Conservation (phyloP, 2,113 vertebrate genomes). For the Muntiacus muntjak region DNA sequence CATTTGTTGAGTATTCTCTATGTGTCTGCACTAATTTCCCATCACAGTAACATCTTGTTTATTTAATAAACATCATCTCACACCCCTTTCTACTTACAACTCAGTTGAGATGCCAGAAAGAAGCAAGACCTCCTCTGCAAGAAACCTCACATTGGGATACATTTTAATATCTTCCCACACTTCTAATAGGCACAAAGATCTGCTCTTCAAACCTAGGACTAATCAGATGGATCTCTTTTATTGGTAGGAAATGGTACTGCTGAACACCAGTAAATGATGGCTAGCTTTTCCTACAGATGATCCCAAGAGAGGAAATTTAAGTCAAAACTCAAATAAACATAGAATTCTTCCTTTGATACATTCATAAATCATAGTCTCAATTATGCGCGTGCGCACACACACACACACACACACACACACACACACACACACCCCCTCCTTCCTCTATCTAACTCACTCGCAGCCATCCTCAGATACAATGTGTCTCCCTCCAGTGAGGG, state of each 20-base stretch:
- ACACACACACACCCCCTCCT: not conserved
- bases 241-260: not conserved
- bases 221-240: not conserved
- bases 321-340: not conserved
- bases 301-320: not conserved
- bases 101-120: not conserved
- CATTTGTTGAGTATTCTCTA: not conserved
- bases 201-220: not conserved
- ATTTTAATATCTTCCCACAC: not conserved
- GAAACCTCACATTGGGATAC: not conserved
- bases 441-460: not conserved
- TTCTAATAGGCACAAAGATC: not conserved
- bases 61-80: not conserved
- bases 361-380: not conserved
- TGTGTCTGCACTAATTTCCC: not conserved
- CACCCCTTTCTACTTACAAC: not conserved
- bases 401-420: not conserved
- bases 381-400: accelerated
- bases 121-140: not conserved
- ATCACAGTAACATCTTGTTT: not conserved
- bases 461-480: not conserved
- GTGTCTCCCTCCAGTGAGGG: not conserved
- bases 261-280: not conserved
- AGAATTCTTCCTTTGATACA: not conserved
- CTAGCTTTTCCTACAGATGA: not conserved